Base-by-base conservation (phyloP, 1,140 invertebrate species). In the Zaprionus kolodkinae region DNA sequence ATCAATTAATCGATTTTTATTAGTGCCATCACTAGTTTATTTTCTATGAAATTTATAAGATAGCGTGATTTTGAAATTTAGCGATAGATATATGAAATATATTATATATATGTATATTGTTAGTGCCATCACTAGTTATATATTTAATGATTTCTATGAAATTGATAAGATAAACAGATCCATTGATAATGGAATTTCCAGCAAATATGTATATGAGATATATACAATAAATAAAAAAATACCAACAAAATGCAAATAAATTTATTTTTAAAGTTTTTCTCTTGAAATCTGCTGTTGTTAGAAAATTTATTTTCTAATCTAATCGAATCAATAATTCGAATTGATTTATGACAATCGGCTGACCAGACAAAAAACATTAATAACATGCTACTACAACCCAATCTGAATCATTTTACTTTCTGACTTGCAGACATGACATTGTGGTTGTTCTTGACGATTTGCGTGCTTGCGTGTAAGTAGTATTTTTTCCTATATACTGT, bases 391-490 rank as follows among this genome's bases (percentile, higher is more conserved):
- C 40, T n/a, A 21, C 59, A 64, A n/a, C 30, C 17, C 3, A n/a
- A 21, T 2, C n/a, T 43, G 27, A 13, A 13, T 55, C 69, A 88
- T 74, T 87, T 38, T 54, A 27, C 2, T 55, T 84, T 75, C n/a
- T 35, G 30, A 40, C 45, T 48, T n/a, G 33, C 9, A 73, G 61
- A 11, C 55, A 91, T 91, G 89, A 91, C 36, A 72, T 62, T 77
- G 74, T 78, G 77, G 50, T 40, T 89, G 11, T 57, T 89, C 33
- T 59, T 86, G 27, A 57, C 65, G n/a, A 45, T 76, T 56, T 86
- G 79, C 48, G 64, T 73, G 75, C 50, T 86, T n/a, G 70, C 89
- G 33, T 81, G 88, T 91, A 54, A 68, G 71, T 50, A 68, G 71
- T 50, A 81, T 52, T 69, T 81, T 73, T 43, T 7, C 38, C 57